phyloP scores from a whole-genome alignment of 2,797 vertebrate species.

The Petrocephalus schoutedeni region DNA sequence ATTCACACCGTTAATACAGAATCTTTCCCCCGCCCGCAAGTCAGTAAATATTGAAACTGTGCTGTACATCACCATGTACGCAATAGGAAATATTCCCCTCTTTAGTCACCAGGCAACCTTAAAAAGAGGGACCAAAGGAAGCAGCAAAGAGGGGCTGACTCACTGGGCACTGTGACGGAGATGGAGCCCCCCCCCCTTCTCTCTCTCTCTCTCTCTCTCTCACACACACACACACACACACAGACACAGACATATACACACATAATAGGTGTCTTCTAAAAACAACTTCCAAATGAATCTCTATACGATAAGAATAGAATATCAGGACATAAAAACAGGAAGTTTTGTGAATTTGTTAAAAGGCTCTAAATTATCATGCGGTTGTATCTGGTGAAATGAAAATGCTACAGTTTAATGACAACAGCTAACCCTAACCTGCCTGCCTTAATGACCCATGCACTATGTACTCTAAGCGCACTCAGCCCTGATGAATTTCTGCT shows the following conservation, averaged over 20 bases:
- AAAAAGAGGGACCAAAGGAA: constrained; percentile 64
- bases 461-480: not conserved
- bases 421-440: not conserved
- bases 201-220: constrained; percentile 3
- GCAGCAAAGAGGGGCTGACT: constrained; percentile 64
- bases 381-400: not conserved
- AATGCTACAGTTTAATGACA: not conserved
- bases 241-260: constrained; percentile 4
- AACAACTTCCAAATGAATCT: not conserved
- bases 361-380: not conserved
- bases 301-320: not conserved
- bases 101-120: constrained; percentile 66
- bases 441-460: not conserved
- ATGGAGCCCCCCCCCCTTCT: not conserved
- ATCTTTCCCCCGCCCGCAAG: constrained; percentile 48
- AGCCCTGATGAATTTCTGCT: not conserved
- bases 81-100: constrained; percentile 67
- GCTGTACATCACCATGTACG: constrained; percentile 59
- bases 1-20: constrained; percentile 36
- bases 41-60: constrained; percentile 66
- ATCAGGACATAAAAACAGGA: not conserved
- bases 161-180: constrained; percentile 62
- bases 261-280: not conserved
- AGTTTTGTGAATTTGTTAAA: not conserved
- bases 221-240: constrained; percentile 28